Conservation (phyloP, 2,797 vertebrate species). For the Sebastes iracundus region DNA sequence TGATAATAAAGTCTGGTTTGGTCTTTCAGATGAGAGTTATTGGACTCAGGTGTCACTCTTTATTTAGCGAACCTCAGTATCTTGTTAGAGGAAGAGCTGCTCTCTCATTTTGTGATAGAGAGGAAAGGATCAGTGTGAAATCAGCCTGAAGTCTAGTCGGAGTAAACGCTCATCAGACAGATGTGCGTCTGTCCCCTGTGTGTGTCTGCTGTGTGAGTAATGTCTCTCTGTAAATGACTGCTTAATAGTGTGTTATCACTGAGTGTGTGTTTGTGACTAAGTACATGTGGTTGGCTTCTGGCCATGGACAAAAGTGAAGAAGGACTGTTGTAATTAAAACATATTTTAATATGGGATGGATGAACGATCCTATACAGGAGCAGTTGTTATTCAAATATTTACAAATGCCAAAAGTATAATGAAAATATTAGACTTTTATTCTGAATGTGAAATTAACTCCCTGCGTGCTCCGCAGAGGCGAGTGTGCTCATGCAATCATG, state of each 20-base stretch:
- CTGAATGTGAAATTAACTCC: background rate
- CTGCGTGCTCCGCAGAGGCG: background rate
- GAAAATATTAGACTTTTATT: background rate
- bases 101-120: background rate
- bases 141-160: conserved; percentile 2
- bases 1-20: background rate
- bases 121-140: conserved; percentile 24
- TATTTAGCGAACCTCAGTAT: background rate
- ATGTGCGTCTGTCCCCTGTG: conserved; percentile 51
- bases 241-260: conserved; percentile 48
- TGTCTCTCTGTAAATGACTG: conserved; percentile 37
- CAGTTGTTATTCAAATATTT: background rate
- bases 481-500: background rate
- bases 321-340: background rate
- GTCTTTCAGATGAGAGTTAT: background rate
- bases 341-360: background rate
- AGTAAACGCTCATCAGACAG: conserved; percentile 38
- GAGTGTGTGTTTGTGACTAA: conserved; percentile 18
- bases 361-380: accelerated
- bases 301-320: background rate
- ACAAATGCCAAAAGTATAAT: background rate
- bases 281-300: background rate
- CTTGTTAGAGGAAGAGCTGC: background rate
- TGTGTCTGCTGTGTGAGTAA: conserved; percentile 44
- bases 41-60: conserved; percentile 4